A percentile compares a stretch with the other conserved stretches of the same genome.
phyloP scores from a whole-genome alignment of 2,888 invertebrate genomes.

The Lydus trimaculatus region DNA sequence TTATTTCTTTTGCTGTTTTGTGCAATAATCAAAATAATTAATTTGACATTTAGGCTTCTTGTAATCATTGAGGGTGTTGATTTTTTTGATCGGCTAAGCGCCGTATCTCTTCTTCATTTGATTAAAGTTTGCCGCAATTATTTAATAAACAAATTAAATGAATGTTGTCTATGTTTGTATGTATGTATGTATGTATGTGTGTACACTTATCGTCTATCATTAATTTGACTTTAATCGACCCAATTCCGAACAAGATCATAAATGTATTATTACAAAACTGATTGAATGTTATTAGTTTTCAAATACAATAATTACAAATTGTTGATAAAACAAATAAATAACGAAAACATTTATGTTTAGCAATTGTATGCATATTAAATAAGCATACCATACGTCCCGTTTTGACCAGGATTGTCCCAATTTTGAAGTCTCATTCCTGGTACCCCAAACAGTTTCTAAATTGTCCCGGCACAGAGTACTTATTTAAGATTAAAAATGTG shows the following conservation, averaged over 20 bases:
- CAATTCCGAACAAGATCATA: not conserved
- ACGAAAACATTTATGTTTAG: not conserved
- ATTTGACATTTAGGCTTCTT: not conserved
- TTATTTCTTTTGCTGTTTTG: not conserved
- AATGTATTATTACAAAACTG: not conserved
- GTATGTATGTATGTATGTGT: not conserved
- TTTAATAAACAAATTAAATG: not conserved
- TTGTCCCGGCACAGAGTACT: too few relatives aligned
- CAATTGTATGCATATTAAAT: too few relatives aligned
- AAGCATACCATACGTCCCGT: too few relatives aligned
- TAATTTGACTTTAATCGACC: slow-evolving; percentile 1
- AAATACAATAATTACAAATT: not conserved
- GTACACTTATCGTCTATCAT: not conserved
- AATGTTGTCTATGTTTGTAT: not conserved
- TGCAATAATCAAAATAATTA: not conserved
- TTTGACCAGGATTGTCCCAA: too few relatives aligned
- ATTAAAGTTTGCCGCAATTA: not conserved
- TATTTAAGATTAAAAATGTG: too few relatives aligned
- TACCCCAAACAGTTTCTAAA: too few relatives aligned
- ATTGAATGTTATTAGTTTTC: not conserved
- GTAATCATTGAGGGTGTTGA: not conserved
- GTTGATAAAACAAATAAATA: not conserved
- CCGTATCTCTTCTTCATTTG: not conserved
- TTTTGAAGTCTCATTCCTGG: too few relatives aligned
- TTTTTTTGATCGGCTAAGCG: not conserved